Evolutionary conservation across 1,140 invertebrate genomes (phyloP), one percentile per base, ranked within the genome.

Genomic region (Lasaia peninsularis): DNA sequence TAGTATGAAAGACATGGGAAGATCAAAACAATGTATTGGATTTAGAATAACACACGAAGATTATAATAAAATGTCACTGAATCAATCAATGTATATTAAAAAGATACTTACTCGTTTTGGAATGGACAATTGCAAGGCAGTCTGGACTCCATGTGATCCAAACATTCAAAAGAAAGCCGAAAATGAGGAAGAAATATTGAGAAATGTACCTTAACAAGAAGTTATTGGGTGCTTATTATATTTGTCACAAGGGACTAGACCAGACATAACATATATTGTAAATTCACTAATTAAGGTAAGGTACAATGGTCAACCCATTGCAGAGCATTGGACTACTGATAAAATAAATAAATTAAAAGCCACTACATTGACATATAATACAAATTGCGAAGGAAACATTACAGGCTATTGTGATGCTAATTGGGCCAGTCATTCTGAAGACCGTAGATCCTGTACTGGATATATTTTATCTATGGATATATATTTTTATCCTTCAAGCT

Each of bases 401-500:
- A 32, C 35, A 31, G 75, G 66, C 10, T 89, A 71, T 63, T 69
- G 65, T 58, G 89, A 89, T 78, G 70, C 89, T 33, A 69, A 85
- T 65, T 87, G 73, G 71, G 80, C 70, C 24, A 62, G 50, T 18
- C 53, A 83, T 58, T 21, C 52, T 52, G 61, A 67, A 34, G 71
- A 78, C 48, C 57, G 81, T 40, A 73, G 70, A 67, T 78, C 78
- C 2, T 78, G 63, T 52, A 71, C 73, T 34, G 74, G 75, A 12
- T 80, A 71, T 31, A 61, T n/a, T n/a, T n/a, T n/a, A n/a, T n/a
- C n/a, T n/a, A n/a, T n/a, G n/a, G n/a, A n/a, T n/a, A n/a, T n/a
- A n/a, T n/a, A n/a, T 71, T 44, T 81, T 86, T 56, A 65, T 78
- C 18, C 58, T 80, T 56, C 60, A 65, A 56, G 67, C 65, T 57